Percentiles rank a stretch among this genome's conserved stretches.
Evolutionary conservation across 2,888 invertebrate species (phyloP).

Genomic region (Laothoe populi): DNA sequence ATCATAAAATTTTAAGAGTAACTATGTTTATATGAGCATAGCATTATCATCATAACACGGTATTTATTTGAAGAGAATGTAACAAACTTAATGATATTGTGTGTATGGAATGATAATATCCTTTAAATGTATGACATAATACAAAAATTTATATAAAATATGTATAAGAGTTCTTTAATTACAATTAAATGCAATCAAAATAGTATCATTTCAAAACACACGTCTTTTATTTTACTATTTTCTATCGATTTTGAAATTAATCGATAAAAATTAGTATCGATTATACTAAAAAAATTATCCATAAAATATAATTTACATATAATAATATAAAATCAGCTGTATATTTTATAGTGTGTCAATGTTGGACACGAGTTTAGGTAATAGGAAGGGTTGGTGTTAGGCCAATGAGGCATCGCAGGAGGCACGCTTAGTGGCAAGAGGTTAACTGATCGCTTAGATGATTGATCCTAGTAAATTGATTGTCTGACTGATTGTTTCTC

Average conservation of each 20-base stretch:
- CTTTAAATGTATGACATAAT: not conserved
- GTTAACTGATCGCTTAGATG: too few relatives aligned
- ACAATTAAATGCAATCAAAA: not conserved
- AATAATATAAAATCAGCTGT: not conserved
- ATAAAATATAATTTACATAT: not conserved
- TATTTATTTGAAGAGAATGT: not conserved
- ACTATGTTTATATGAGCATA: too few relatives aligned
- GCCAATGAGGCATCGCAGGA: too few relatives aligned
- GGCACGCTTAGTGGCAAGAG: too few relatives aligned
- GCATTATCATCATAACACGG: too few relatives aligned
- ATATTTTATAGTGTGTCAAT: too few relatives aligned
- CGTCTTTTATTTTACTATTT: not conserved
- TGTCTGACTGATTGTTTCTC: too few relatives aligned
- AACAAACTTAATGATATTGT: not conserved
- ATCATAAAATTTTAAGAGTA: too few relatives aligned
- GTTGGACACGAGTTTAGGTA: too few relatives aligned
- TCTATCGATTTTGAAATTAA: not conserved
- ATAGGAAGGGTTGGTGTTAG: too few relatives aligned
- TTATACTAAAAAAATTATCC: not conserved
- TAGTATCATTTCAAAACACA: constrained; percentile 4
- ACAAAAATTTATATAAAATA: not conserved
- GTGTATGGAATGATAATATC: not conserved
- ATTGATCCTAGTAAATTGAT: too few relatives aligned
- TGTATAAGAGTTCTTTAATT: not conserved
- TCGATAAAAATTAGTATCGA: not conserved